phyloP scores from a whole-genome alignment of 2,113 vertebrate species.

The Antechinus flavipes region DNA sequence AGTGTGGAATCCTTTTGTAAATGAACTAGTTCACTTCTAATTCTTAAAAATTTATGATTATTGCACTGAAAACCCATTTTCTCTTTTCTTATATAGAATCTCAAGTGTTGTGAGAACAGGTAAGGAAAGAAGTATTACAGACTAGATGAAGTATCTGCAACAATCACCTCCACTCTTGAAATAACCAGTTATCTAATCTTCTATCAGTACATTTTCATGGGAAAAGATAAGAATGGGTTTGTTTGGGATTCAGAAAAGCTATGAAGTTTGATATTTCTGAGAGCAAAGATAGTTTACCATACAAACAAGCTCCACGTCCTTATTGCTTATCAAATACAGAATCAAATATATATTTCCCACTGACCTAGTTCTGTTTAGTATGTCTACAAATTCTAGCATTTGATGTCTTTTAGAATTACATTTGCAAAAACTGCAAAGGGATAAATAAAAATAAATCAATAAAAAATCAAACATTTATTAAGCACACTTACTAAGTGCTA shows the following conservation, averaged over 20 bases:
- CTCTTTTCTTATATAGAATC: not conserved
- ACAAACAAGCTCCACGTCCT: not conserved
- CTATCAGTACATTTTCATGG: conserved; percentile 37
- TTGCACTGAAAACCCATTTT: not conserved
- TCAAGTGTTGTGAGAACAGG: not conserved
- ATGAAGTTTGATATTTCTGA: conserved; percentile 32
- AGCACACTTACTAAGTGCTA: not conserved
- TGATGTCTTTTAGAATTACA: not conserved
- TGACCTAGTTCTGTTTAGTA: not conserved
- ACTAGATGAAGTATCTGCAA: not conserved
- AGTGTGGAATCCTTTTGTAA: not conserved
- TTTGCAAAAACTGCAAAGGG: not conserved
- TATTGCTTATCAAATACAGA: not conserved
- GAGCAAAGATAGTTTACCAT: not conserved
- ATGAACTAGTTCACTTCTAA: not conserved
- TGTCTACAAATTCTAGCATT: not conserved
- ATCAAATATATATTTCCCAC: not conserved
- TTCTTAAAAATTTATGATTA: not conserved
- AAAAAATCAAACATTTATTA: not conserved
- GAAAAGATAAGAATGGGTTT: conserved; percentile 15
- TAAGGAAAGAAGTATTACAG: not conserved
- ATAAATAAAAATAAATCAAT: not conserved
- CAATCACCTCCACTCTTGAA: not conserved
- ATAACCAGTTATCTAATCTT: not conserved
- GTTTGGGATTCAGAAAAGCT: conserved; percentile 9